phyloP scores from a whole-genome alignment of 1,140 invertebrate species.

The Drosophila kurseongensis region DNA sequence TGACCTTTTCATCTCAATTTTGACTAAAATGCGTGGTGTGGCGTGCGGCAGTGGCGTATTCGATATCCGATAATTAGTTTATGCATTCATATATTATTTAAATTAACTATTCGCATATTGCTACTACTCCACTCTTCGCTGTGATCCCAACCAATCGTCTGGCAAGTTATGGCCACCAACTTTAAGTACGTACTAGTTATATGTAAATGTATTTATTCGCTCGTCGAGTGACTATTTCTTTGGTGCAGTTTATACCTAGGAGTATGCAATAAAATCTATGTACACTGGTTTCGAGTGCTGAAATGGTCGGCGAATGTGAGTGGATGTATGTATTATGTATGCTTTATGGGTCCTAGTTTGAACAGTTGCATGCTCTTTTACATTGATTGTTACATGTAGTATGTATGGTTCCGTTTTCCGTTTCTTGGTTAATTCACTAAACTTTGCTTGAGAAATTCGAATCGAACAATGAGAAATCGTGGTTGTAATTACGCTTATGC shows the following conservation, averaged over 20 bases:
- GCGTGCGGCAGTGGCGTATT: slow-evolving; percentile 42
- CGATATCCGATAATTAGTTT: slow-evolving; percentile 57
- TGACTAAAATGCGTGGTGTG: slow-evolving; percentile 33
- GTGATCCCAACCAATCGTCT: slow-evolving; percentile 14
- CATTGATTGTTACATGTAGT: slow-evolving; percentile 77
- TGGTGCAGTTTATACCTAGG: slow-evolving; percentile 74
- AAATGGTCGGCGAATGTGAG: slow-evolving; percentile 45
- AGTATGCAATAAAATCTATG: slow-evolving; percentile 81
- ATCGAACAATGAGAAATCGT: slow-evolving; percentile 48
- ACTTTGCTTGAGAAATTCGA: slow-evolving; percentile 49
- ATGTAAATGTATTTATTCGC: slow-evolving; percentile 15
- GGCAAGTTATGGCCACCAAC: slow-evolving; percentile 1
- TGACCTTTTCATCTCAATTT: slow-evolving; percentile 8
- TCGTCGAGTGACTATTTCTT: slow-evolving; percentile 44
- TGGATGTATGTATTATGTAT: slow-evolving; percentile 18
- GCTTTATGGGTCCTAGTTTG: slow-evolving; percentile 54
- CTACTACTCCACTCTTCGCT: slow-evolving; percentile 4
- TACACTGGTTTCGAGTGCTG: slow-evolving; percentile 68
- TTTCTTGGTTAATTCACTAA: slow-evolving; percentile 44
- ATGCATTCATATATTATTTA: slow-evolving; percentile 68
- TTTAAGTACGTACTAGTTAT: slow-evolving; percentile 18
- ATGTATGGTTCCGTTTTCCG: slow-evolving; percentile 69
- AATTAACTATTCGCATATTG: slow-evolving; percentile 61
- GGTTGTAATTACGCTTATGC: slow-evolving; percentile 31
- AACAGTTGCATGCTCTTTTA: slow-evolving; percentile 71